Base-by-base conservation (phyloP, 2,888 invertebrate species). In the Drosophila heteroneura region DNA sequence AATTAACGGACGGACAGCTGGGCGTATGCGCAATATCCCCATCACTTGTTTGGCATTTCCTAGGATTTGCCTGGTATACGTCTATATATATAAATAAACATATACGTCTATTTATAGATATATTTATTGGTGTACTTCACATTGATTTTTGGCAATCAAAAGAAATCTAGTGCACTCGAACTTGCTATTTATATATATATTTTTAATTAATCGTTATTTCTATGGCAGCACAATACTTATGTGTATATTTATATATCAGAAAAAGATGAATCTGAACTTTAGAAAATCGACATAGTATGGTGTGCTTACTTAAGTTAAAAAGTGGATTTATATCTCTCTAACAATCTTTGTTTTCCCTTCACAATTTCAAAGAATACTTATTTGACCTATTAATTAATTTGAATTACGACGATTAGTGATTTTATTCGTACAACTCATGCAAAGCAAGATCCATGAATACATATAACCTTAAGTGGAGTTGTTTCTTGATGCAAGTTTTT, bases 11-110 rank as follows among this genome's bases (percentile, higher is more conserved):
- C 41, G 57, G n/a, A 30, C 41, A 16, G 6, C 57, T 28, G 7
- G 30, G 57, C 57, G 57, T 39, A 57, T 57, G 39, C 39, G 57
- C 37, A 57, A 39, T 57, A 30, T 28, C 28, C 12, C 44, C 22
- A 44, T 44, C 28, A 51, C 26, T 51, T 19, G 5, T 10, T 2
- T 9, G 28, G 19, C 51, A 28, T 19, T 10, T 19, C 28, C 28
- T 10, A 10, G 5, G 28, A 28, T 19, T 49, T 28, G 14, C 6
- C 1, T 22, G 22, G 6, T 39, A 39, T 39, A n/a, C n/a, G 4
- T 10, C 39, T n/a, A n/a, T 39, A 10, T 3, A 7, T 41, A 1
- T 41, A n/a, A n/a, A 41, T n/a, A 10, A 4, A n/a, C 4, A n/a
- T 10, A n/a, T 39, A n/a, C 39, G 39, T 39, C 19, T 9, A 41